Conservation (phyloP, 2,797 vertebrate genomes). For the Darevskia nairensis region DNA sequence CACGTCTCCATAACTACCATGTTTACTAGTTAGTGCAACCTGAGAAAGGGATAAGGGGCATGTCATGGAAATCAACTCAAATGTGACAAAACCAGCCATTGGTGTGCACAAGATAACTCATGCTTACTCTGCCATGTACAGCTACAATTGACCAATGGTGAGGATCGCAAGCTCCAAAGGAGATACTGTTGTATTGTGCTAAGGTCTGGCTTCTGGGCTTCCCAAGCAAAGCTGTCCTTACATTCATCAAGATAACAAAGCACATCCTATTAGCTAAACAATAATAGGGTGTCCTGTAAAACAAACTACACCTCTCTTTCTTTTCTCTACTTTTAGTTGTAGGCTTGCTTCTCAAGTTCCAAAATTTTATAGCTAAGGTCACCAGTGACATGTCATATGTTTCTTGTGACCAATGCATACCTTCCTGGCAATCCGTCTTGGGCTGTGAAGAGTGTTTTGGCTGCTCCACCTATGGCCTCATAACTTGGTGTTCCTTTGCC, state of each 20-base stretch:
- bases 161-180: too few relatives aligned
- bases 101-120: too few relatives aligned
- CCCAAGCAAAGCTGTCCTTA: too few relatives aligned
- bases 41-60: too few relatives aligned
- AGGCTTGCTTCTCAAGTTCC: not conserved
- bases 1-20: too few relatives aligned
- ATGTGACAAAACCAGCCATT: too few relatives aligned
- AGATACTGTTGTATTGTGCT: too few relatives aligned
- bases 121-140: too few relatives aligned
- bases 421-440: slow-evolving; percentile 28
- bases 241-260: not conserved
- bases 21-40: too few relatives aligned
- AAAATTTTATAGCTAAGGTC: slow-evolving; percentile 7
- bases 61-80: too few relatives aligned
- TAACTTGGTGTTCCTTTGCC: slow-evolving; percentile 12
- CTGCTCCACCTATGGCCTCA: slow-evolving; percentile 30
- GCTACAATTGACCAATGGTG: too few relatives aligned
- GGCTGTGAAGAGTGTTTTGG: slow-evolving; percentile 21
- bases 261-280: not conserved
- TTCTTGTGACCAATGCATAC: not conserved
- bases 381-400: not conserved
- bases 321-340: not conserved
- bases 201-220: too few relatives aligned
- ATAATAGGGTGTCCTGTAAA: not conserved
- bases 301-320: not conserved